Percentiles rank a stretch among this genome's conserved stretches.
These are phyloP conservation scores for Philereme transversata DNA, from an alignment of 2,888 invertebrate genomes.

Conservation along the genomic window DNA sequence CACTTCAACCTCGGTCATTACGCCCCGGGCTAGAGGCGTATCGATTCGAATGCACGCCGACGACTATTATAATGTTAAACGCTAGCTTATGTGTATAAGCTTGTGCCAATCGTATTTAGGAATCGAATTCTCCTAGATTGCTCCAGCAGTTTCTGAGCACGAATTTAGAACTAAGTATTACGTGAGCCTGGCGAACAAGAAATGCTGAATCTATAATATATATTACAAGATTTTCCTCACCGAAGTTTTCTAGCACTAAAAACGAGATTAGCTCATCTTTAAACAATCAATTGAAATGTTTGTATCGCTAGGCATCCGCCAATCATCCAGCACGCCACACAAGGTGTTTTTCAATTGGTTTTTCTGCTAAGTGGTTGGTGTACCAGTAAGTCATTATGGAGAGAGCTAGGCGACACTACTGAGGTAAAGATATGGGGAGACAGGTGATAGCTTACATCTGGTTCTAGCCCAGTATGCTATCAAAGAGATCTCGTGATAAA, in stretches of 20 bases:
- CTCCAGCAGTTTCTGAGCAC: not conserved
- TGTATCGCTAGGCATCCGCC: constrained; percentile 6
- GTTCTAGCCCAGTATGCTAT: constrained; percentile 46
- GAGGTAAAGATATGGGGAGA: constrained; percentile 57
- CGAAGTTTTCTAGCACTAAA: not conserved
- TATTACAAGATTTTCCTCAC: not conserved
- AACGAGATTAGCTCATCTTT: not conserved
- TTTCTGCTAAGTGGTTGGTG: constrained; percentile 16
- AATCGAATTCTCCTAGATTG: constrained; percentile 8
- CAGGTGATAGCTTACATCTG: constrained; percentile 64
- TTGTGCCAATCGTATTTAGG: constrained; percentile 9
- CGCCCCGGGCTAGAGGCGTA: constrained; percentile 40
- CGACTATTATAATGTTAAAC: constrained; percentile 34
- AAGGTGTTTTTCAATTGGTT: constrained; percentile 22
- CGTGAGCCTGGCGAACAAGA: not conserved
- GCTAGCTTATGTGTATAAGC: constrained; percentile 26
- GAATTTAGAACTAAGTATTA: not conserved
- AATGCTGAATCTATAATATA: not conserved
- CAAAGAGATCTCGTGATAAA: constrained; percentile 56
- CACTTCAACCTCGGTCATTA: constrained; percentile 14
- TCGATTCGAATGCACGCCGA: constrained; percentile 50
- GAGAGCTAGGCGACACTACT: constrained; percentile 64
- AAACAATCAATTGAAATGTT: constrained; percentile 20
- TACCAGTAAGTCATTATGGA: constrained; percentile 48
- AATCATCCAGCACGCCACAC: constrained; percentile 18